A percentile compares a stretch with the other conserved stretches of the same genome.
phyloP scores from a whole-genome alignment of 2,797 vertebrate species.

The Coracias cyanogaster region DNA sequence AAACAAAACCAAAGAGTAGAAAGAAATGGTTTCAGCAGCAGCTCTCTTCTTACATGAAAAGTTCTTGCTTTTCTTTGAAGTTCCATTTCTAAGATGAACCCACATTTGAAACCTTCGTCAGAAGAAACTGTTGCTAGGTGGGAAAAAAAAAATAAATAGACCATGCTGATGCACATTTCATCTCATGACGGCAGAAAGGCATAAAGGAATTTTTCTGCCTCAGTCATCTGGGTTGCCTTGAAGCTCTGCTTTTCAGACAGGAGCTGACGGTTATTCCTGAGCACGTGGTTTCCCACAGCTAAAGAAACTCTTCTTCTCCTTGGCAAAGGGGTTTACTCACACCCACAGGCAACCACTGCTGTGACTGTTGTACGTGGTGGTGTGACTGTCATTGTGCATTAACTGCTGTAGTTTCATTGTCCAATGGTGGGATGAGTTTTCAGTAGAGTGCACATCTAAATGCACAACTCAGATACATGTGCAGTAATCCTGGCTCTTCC shows the following conservation, averaged over 20 bases:
- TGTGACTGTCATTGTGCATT: not conserved
- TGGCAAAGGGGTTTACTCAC: not conserved
- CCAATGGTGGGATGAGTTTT: not conserved
- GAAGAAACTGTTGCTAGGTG: not conserved
- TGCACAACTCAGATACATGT: not conserved
- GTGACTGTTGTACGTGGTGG: fast-evolving
- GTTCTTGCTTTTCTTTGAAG: not conserved
- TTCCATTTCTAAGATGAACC: not conserved
- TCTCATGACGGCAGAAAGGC: not conserved
- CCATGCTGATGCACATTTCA: fast-evolving
- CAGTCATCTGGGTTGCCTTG: fast-evolving
- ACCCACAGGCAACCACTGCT: not conserved
- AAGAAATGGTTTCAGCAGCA: not conserved
- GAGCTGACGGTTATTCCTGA: not conserved
- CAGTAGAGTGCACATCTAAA: not conserved
- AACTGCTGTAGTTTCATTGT: not conserved
- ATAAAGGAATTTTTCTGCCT: not conserved
- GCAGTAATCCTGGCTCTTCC: not conserved
- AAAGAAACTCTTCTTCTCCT: not conserved
- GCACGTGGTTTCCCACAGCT: not conserved
- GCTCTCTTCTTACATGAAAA: not conserved
- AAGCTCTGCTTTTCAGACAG: not conserved
- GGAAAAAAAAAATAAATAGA: too few species aligned
- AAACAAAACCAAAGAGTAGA: not conserved
- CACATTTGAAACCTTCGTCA: fast-evolving